phyloP scores from a whole-genome alignment of 2,113 vertebrate species.

The Sturnus vulgaris region DNA sequence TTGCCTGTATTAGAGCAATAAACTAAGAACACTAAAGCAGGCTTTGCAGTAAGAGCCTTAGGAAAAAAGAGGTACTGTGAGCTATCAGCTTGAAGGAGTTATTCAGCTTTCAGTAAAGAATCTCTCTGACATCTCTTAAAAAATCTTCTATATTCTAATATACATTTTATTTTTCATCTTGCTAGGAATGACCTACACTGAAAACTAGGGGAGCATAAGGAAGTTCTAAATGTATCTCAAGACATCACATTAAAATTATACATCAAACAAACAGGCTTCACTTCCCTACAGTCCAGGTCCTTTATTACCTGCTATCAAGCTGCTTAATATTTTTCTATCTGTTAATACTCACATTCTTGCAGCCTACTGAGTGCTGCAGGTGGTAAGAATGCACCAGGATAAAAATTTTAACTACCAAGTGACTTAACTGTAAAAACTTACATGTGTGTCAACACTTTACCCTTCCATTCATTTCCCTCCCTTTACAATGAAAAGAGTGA shows the following conservation, averaged over 20 bases:
- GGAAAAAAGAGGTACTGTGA: background rate
- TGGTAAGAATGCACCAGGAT: background rate
- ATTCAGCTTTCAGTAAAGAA: background rate
- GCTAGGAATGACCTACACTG: background rate
- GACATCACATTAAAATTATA: background rate
- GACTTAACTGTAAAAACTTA: background rate
- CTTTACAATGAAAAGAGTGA: background rate
- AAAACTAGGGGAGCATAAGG: background rate
- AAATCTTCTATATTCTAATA: background rate
- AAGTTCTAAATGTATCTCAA: background rate
- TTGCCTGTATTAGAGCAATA: background rate
- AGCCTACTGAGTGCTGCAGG: background rate
- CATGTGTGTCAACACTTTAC: background rate
- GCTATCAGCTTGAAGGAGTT: background rate
- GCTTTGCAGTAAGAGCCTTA: conserved; percentile 10
- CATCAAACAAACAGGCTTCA: background rate
- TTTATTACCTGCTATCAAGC: background rate
- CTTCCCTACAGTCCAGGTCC: background rate
- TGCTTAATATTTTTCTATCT: background rate
- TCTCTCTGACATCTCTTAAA: background rate
- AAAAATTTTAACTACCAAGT: background rate
- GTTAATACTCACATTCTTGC: background rate
- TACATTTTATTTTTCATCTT: background rate
- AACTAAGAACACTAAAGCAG: conserved; percentile 10
- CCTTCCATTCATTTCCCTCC: background rate